These are phyloP conservation scores for Heliconius charithonia DNA, from an alignment of 2,888 invertebrate genomes.

Conservation along the genomic window DNA sequence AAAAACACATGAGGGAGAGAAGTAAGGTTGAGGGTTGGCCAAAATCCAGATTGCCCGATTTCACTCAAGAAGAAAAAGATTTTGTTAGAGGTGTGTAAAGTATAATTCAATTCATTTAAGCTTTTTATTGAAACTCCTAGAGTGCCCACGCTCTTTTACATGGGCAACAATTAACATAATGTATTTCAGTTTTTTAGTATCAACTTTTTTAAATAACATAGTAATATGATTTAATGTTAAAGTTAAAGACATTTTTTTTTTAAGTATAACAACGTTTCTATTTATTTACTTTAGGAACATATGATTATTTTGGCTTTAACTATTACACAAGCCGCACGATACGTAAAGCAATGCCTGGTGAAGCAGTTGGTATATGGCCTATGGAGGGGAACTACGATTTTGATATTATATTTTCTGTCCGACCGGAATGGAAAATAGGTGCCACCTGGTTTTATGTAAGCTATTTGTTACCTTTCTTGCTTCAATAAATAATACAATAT, in stretches of 20 bases:
- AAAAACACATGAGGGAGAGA: background rate
- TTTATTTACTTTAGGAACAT: constrained; percentile 67
- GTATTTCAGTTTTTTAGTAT: too few relatives aligned
- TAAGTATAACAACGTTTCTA: background rate
- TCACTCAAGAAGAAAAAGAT: constrained; percentile 14
- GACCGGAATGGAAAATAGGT: constrained; percentile 51
- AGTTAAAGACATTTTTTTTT: background rate
- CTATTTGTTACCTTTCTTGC: background rate
- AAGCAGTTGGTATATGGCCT: constrained; percentile 51
- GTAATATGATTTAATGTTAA: too few relatives aligned
- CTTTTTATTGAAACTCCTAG: background rate
- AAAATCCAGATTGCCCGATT: background rate
- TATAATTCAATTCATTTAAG: too few relatives aligned
- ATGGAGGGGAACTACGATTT: constrained; percentile 53
- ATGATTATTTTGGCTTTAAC: constrained; percentile 83
- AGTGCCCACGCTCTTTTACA: background rate
- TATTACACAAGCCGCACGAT: constrained; percentile 56
- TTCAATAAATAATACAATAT: too few relatives aligned
- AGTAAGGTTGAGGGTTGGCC: background rate
- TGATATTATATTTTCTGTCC: constrained; percentile 40
- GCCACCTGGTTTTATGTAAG: constrained; percentile 54
- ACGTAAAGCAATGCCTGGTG: constrained; percentile 51
- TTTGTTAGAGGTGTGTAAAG: constrained; percentile 44
- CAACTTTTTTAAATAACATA: too few relatives aligned
- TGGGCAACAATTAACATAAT: too few relatives aligned